Base-by-base conservation (phyloP, 2,113 vertebrate species). In the Semicossyphus pulcher region DNA sequence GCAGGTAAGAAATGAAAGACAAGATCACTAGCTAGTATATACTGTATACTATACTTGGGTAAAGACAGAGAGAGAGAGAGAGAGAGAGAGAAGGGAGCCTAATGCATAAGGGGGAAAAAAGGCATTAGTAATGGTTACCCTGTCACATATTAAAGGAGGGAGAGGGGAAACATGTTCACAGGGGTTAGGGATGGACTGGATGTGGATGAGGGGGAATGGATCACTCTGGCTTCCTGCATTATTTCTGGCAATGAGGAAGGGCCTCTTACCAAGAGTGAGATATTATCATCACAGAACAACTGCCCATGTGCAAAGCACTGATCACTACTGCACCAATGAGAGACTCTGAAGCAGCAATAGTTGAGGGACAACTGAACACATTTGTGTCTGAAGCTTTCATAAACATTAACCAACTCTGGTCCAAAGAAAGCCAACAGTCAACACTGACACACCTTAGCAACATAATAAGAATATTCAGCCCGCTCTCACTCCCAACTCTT, bases 1-100 rank as follows among this genome's bases (percentile, higher is more conserved):
- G 93, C 91, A 90, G 91, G 84, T 88, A 85, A 92, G 85, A 91
- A 89, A 91, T 53, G 77, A 91, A 86, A 91, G 60, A 91, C 65
- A 92, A 60, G 5, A 63, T 92, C 87, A 92, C 78, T 42, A 78
- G 75, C 73, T 59, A 75, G 76, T 77, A 84, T n/a, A n/a, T n/a
- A n/a, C n/a, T n/a, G n/a, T n/a, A n/a, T n/a, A n/a, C n/a, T n/a
- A n/a, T 60, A 80, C 57, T 64, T 69, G 25, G 34, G 28, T 23
- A 52, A 5, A 67, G 26, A 69, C 70, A 62, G 54, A 52, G 7
- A 45, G 39, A 48, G 42, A 36, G 26, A 69, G 72, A 62, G 54
- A 52, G 7, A 45, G 39, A 48, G 42, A 36, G 26, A 34, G 47
- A 61, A 26, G 57, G 4, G 51, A 69, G 44, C 23, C 53, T 41